A percentile compares a stretch with the other conserved stretches of the same genome.
These are phyloP conservation scores for Graphium colonna DNA, from an alignment of 2,888 invertebrate genomes.

Conservation along the genomic window DNA sequence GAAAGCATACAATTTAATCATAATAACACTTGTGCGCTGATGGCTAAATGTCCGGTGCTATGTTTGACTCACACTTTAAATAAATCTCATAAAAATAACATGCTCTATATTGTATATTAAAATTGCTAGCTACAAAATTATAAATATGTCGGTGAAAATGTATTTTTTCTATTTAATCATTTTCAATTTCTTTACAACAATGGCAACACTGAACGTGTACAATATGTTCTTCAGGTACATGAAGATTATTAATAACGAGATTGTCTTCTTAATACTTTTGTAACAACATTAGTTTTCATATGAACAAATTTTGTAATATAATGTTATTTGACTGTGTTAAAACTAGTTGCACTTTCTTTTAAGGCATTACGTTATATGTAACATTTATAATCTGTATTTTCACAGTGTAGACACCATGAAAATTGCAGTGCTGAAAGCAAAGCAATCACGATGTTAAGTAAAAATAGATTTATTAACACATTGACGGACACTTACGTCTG, in stretches of 20 bases:
- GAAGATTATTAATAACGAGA: background rate
- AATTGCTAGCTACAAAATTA: background rate
- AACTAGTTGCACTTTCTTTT: constrained; percentile 18
- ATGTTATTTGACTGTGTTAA: background rate
- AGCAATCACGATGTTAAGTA: too few species aligned
- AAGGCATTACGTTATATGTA: constrained; percentile 14
- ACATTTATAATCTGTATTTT: background rate
- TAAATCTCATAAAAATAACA: background rate
- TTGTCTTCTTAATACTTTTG: background rate
- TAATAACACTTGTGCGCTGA: constrained; percentile 19
- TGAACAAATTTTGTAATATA: background rate
- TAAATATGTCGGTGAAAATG: background rate
- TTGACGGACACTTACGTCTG: too few species aligned
- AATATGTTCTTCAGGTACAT: background rate
- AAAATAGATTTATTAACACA: too few species aligned
- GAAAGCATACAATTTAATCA: constrained; percentile 21
- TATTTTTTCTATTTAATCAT: background rate
- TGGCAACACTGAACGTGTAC: background rate
- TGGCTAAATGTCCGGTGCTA: constrained; percentile 6
- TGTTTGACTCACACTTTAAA: constrained; percentile 2
- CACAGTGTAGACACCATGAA: background rate
- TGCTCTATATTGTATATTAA: background rate
- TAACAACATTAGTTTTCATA: constrained; percentile 1
- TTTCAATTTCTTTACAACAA: background rate
- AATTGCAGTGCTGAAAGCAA: constrained; percentile 2